A percentile compares a stretch with the other conserved stretches of the same genome.
Evolutionary conservation across 2,888 invertebrate genomes (phyloP).

Genomic region (Taenaris catops): DNA sequence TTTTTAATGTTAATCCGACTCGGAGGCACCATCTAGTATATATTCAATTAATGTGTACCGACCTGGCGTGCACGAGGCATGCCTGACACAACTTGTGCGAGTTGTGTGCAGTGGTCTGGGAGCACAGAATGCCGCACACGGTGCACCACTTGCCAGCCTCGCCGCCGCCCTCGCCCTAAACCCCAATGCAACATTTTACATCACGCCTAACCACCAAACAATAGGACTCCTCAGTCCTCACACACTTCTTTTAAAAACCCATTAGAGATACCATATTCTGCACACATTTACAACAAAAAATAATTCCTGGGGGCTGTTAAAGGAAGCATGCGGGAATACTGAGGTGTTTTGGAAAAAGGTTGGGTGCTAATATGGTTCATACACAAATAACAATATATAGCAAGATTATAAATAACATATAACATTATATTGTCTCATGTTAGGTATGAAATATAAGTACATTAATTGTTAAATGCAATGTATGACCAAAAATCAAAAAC

Average conservation of each 20-base stretch:
- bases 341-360: constrained; percentile 33
- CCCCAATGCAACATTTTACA: constrained; percentile 63
- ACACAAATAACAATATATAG: constrained; percentile 14
- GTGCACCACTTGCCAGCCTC: constrained; percentile 71
- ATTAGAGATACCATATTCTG: constrained; percentile 71
- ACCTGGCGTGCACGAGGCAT: constrained; percentile 81
- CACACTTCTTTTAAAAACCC: constrained; percentile 78
- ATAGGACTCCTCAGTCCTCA: constrained; percentile 54
- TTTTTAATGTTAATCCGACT: constrained; percentile 15
- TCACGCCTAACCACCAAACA: constrained; percentile 16
- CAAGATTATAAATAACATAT: constrained; percentile 22
- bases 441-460: no score
- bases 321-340: constrained; percentile 75
- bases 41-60: constrained; percentile 46
- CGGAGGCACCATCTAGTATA: constrained; percentile 4
- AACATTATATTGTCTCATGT: no score
- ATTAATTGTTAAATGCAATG: no score
- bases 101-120: constrained; percentile 72
- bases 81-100: constrained; percentile 77
- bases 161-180: constrained; percentile 71
- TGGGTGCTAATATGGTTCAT: constrained; percentile 21
- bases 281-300: constrained; percentile 67
- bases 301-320: constrained; percentile 61
- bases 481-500: no score
- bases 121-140: constrained; percentile 75